Evolutionary conservation across 2,888 invertebrate species (phyloP).

Genomic region (Acronicta psi): DNA sequence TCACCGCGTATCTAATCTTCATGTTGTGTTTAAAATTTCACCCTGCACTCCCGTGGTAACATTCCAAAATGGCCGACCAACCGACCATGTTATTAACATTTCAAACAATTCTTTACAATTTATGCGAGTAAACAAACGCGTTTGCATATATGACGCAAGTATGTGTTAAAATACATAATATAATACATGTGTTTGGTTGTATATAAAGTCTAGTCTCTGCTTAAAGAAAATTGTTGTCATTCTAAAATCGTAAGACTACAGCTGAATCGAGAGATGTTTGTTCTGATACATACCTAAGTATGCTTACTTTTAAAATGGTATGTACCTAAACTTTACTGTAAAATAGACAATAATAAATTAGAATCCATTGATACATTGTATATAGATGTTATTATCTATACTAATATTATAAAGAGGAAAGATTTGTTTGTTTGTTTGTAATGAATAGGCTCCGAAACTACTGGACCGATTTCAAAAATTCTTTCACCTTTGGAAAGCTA

Average conservation of each 20-base stretch:
- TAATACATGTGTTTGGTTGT: conserved; percentile 30
- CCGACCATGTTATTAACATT: conserved; percentile 51
- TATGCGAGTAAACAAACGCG: conserved; percentile 55
- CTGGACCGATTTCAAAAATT: too few relatives aligned
- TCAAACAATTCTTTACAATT: conserved; percentile 53
- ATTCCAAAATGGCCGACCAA: conserved; percentile 34
- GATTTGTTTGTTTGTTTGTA: too few relatives aligned
- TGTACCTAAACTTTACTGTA: too few relatives aligned
- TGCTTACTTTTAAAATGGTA: too few relatives aligned
- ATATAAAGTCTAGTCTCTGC: conserved; percentile 7
- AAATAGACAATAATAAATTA: too few relatives aligned
- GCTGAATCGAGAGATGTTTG: conserved; percentile 20
- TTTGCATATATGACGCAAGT: conserved; percentile 42
- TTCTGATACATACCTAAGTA: too few relatives aligned
- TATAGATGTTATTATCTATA: too few relatives aligned
- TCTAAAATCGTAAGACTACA: conserved; percentile 25
- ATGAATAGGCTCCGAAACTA: too few relatives aligned
- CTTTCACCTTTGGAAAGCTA: too few relatives aligned
- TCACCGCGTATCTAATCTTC: conserved; percentile 44
- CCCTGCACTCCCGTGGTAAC: conserved; percentile 38
- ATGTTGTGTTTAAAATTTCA: conserved; percentile 52
- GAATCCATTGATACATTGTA: too few relatives aligned
- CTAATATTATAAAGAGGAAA: too few relatives aligned
- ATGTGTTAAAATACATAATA: conserved; percentile 45
- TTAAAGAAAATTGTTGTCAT: conserved; percentile 19